Percentiles rank a stretch among this genome's conserved stretches.
Evolutionary conservation across 2,797 vertebrate genomes (phyloP).

Genomic region (Enteromius anoplus): DNA sequence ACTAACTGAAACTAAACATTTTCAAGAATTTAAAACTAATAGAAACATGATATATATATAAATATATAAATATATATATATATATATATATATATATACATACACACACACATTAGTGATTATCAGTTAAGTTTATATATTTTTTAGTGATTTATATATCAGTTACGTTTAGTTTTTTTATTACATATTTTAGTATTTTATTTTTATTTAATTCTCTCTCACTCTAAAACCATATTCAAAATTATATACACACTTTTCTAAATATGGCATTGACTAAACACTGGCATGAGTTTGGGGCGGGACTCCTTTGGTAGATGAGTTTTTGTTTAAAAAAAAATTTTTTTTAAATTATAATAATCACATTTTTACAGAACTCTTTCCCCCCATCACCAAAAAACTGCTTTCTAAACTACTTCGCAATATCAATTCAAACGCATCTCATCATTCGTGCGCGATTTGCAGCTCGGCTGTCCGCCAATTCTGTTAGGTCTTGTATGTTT

Average conservation of each 20-base stretch:
- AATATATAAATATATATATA: no score
- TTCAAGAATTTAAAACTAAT: neutral
- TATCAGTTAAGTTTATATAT: no score
- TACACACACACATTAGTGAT: no score
- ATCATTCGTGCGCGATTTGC: neutral
- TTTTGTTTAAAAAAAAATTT: no score
- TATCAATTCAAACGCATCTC: neutral
- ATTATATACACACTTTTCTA: neutral
- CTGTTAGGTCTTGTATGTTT: constrained; percentile 83
- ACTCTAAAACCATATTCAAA: neutral
- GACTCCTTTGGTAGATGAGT: neutral
- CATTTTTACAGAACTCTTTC: neutral
- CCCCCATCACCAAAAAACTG: neutral
- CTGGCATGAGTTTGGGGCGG: neutral
- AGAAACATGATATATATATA: no score
- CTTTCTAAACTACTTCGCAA: neutral
- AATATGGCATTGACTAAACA: neutral
- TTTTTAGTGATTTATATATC: no score
- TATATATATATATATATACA: no score
- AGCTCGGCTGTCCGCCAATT: constrained; percentile 7
- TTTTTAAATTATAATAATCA: neutral
- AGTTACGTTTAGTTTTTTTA: no score
- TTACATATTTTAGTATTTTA: no score
- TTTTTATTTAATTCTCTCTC: neutral
- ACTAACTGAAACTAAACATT: neutral